phyloP scores from a whole-genome alignment of 2,113 vertebrate genomes.

The Capreolus pygargus region DNA sequence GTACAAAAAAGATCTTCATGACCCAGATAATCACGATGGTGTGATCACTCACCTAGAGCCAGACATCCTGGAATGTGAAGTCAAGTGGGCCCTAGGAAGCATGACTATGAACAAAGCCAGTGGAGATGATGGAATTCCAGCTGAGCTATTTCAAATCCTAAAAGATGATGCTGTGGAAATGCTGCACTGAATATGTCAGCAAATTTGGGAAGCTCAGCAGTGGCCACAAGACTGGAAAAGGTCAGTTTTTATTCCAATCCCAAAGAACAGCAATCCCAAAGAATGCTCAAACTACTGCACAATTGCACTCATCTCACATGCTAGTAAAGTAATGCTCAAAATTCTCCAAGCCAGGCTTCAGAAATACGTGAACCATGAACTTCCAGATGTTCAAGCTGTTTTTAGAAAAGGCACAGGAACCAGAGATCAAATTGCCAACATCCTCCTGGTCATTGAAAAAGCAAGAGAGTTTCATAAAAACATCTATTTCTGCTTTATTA shows the following conservation, averaged over 20 bases:
- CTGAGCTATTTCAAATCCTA: not conserved
- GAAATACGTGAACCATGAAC: not conserved
- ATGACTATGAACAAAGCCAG: rapidly evolving
- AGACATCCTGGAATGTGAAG: not conserved
- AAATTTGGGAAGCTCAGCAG: not conserved
- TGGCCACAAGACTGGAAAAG: not conserved
- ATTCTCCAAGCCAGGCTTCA: not conserved
- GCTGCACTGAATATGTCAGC: not conserved
- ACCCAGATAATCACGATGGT: not conserved
- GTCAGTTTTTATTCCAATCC: not conserved
- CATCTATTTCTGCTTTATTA: not conserved
- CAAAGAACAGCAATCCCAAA: not conserved
- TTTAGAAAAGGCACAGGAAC: not conserved
- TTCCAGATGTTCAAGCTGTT: not conserved
- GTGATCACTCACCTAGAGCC: not conserved
- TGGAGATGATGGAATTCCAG: not conserved
- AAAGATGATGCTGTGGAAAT: not conserved
- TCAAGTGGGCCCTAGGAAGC: not conserved
- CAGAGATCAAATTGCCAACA: not conserved
- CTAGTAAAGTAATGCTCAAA: not conserved
- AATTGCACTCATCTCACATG: rapidly evolving
- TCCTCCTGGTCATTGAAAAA: rapidly evolving
- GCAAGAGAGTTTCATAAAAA: not conserved
- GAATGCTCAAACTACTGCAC: not conserved
- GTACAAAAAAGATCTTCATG: not conserved